Evolutionary conservation across 2,888 invertebrate genomes (phyloP).

Genomic region (Lymantria dispar): DNA sequence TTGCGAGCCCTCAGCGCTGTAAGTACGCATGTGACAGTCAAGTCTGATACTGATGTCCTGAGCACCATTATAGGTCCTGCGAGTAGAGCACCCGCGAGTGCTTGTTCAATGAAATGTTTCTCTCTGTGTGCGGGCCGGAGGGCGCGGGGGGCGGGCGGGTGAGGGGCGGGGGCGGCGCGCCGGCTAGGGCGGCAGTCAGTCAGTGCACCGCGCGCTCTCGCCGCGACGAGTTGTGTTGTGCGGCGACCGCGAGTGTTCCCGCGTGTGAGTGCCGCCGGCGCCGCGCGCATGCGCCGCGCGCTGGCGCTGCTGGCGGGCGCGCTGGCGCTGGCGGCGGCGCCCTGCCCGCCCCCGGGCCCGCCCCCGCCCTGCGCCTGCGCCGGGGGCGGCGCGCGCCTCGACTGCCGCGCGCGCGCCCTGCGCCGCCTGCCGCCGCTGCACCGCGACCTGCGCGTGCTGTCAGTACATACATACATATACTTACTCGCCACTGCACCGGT

Average conservation of each 20-base stretch:
- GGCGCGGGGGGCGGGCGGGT: constrained; percentile 5
- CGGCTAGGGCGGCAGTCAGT: background rate
- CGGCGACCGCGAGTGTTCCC: background rate
- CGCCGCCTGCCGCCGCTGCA: constrained; percentile 56
- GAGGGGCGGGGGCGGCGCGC: constrained; percentile 1
- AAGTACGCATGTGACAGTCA: too few species aligned
- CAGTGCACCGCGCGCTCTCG: constrained; percentile 10
- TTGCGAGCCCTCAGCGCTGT: too few species aligned
- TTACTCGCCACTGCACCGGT: background rate
- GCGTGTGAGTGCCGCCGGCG: constrained; percentile 1
- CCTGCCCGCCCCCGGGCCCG: too few species aligned
- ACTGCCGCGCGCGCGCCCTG: constrained; percentile 55
- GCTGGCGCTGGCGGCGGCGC: constrained; percentile 43
- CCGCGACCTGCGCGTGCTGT: constrained; percentile 50
- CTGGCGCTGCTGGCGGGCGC: constrained; percentile 44
- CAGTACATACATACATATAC: constrained; percentile 31
- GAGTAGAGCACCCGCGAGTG: too few species aligned
- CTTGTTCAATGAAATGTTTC: too few species aligned
- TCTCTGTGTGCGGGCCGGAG: background rate
- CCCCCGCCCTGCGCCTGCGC: constrained; percentile 50
- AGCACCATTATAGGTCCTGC: too few species aligned
- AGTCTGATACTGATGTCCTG: too few species aligned
- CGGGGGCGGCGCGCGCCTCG: constrained; percentile 50
- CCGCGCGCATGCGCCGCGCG: constrained; percentile 2
- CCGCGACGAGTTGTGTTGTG: background rate